Evolutionary conservation across 1,140 invertebrate genomes (phyloP).

Genomic region (Gryon sp.): DNA sequence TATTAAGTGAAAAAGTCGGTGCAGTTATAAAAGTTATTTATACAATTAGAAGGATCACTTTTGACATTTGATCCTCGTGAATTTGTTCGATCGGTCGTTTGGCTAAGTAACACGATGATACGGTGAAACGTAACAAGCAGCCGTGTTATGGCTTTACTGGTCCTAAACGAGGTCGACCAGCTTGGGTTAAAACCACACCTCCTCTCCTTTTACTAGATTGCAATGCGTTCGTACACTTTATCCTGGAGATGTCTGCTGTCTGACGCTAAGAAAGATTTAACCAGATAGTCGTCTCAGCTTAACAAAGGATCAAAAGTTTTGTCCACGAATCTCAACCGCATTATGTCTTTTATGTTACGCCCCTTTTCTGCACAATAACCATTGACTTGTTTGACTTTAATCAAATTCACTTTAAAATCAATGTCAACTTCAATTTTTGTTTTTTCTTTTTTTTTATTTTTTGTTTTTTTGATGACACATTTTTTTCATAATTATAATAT

Average conservation of each 20-base stretch:
- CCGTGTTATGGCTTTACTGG: conserved; percentile 62
- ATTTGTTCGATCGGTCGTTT: conserved; percentile 9
- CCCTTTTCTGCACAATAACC: background rate
- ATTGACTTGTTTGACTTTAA: background rate
- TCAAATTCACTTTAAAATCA: no score
- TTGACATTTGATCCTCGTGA: background rate
- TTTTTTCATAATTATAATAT: no score
- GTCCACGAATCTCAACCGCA: no score
- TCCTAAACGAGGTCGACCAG: conserved; percentile 76
- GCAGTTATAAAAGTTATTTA: background rate
- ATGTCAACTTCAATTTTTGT: no score
- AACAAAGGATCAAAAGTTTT: conserved; percentile 16
- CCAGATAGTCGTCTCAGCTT: conserved; percentile 11
- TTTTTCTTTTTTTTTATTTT: no score
- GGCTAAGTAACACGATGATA: conserved; percentile 31
- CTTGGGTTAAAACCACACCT: conserved; percentile 70
- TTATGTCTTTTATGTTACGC: conserved; percentile 14
- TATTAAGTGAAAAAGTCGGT: no score
- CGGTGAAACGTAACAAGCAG: conserved; percentile 43
- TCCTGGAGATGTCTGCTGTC: conserved; percentile 43
- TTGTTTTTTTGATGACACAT: no score
- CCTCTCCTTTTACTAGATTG: conserved; percentile 64
- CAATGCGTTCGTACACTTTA: conserved; percentile 45
- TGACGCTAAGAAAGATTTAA: conserved; percentile 44
- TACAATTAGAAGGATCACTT: no score